phyloP scores from a whole-genome alignment of 2,797 vertebrate species.

The Xenopus petersii region DNA sequence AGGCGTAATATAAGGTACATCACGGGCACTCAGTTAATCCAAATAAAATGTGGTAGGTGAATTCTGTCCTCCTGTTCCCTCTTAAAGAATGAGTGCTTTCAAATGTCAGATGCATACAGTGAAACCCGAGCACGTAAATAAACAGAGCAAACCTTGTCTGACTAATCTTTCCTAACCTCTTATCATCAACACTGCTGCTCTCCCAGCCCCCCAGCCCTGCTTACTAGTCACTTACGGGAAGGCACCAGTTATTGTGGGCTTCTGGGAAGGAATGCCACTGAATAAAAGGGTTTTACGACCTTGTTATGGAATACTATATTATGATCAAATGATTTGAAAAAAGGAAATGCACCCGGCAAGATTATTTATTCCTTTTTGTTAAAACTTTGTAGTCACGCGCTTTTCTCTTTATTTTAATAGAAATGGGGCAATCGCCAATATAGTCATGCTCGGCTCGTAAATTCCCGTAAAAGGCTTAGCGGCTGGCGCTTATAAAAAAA shows the following conservation, averaged over 20 bases:
- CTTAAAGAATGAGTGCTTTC: constrained; percentile 14
- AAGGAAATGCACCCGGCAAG: background rate
- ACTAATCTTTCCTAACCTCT: constrained; percentile 36
- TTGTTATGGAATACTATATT: constrained; percentile 19
- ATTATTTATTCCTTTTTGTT: background rate
- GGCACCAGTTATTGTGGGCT: constrained; percentile 15
- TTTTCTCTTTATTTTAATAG: too few relatives aligned
- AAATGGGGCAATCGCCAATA: too few relatives aligned
- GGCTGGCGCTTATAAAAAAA: too few relatives aligned
- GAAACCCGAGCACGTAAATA: constrained; percentile 42
- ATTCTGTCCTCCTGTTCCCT: background rate
- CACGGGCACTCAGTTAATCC: background rate
- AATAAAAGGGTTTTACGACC: constrained; percentile 37
- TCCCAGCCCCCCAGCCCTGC: constrained; percentile 33
- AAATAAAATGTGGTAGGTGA: constrained; percentile 8
- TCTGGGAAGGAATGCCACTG: constrained; percentile 46
- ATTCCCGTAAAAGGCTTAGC: too few relatives aligned
- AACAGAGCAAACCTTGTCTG: constrained; percentile 29
- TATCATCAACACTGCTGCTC: constrained; percentile 18
- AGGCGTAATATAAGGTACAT: background rate
- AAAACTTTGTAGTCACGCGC: background rate
- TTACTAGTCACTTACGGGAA: constrained; percentile 36
- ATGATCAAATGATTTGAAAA: constrained; percentile 12
- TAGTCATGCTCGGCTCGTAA: too few relatives aligned
- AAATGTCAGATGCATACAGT: constrained; percentile 19